Base-by-base conservation (phyloP, 2,888 invertebrate species). In the Alviniconcha strummeri region DNA sequence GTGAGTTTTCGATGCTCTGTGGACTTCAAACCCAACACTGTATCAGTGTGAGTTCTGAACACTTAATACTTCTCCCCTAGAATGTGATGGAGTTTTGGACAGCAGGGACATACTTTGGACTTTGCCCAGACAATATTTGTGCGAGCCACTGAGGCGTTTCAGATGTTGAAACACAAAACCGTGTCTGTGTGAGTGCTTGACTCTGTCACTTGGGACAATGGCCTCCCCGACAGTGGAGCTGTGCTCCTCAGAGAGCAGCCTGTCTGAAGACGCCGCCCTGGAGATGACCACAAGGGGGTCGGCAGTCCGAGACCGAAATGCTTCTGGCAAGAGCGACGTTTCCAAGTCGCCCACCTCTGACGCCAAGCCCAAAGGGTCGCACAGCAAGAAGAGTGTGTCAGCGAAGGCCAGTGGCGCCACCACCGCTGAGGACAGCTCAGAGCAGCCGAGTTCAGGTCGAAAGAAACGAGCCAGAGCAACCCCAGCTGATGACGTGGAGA, bases 401-500 rank as follows among this genome's bases (percentile, higher is more conserved):
- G n/a, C n/a, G 4, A 74, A 74, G 17, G 7, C 74, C 2, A 13
- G 57, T 6, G 64, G 36, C 17, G 74, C 67, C n/a, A 57, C 57
- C 17, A 55, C 8, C 13, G 4, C 56, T 2, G 82, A 82, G 55
- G 82, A 82, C 54, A 55, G 56, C 7, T 0, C 36, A 4, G 82
- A 82, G 9, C 82, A 77, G 7, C 67, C 6, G 15, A 69, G 36
- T 9, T 15, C 82, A 8, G 67, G 82, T 56, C 82, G 82, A 9
- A 82, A 82, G 76, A 82, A 82, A 19, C 76, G 82, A 54, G 82
- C 82, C 6, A 54, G 82, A 36, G 75, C 82, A 5, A 82, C 82
- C 8, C 82, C 82, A 0, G 57, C 82, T 54, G 82, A 82, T 7
- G 82, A 82, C 5, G 13, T 56, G 17, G 82, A 82, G 56, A 67